phyloP scores from a whole-genome alignment of 1,140 invertebrate genomes.

The Eumaeus atala region DNA sequence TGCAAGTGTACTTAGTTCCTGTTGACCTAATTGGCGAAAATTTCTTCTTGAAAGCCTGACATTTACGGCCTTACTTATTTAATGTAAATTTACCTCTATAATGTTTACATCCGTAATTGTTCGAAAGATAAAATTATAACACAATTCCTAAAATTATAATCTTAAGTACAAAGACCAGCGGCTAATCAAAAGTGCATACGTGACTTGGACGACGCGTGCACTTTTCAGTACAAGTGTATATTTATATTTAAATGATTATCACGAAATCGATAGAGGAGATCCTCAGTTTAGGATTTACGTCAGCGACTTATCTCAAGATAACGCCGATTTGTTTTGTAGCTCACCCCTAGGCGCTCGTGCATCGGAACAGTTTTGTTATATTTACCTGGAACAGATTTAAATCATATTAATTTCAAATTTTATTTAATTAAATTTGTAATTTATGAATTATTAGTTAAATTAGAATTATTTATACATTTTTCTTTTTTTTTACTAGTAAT shows the following conservation, averaged over 20 bases:
- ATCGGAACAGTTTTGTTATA: not conserved
- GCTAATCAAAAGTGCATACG: slow-evolving; percentile 4
- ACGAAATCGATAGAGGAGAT: not conserved
- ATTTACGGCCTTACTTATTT: too few species aligned
- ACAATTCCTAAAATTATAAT: too few species aligned
- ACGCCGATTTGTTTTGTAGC: not conserved
- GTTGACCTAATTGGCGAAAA: too few species aligned
- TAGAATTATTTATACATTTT: too few species aligned
- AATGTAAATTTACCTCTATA: too few species aligned
- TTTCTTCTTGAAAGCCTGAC: too few species aligned
- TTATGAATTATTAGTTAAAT: too few species aligned
- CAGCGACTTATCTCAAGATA: slow-evolving; percentile 19
- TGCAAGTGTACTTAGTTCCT: too few species aligned
- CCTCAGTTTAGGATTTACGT: slow-evolving; percentile 11
- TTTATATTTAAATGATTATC: slow-evolving; percentile 17
- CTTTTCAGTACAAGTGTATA: not conserved
- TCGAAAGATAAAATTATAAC: too few species aligned
- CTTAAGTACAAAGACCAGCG: not conserved
- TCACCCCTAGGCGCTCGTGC: not conserved
- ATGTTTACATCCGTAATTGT: too few species aligned
- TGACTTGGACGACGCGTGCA: slow-evolving; percentile 14
- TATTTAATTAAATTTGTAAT: too few species aligned
- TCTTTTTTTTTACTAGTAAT: too few species aligned
- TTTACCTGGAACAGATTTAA: slow-evolving; percentile 14
- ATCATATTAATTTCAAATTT: not conserved